phyloP scores from a whole-genome alignment of 1,140 invertebrate species.

The Drosophila bifasciata region DNA sequence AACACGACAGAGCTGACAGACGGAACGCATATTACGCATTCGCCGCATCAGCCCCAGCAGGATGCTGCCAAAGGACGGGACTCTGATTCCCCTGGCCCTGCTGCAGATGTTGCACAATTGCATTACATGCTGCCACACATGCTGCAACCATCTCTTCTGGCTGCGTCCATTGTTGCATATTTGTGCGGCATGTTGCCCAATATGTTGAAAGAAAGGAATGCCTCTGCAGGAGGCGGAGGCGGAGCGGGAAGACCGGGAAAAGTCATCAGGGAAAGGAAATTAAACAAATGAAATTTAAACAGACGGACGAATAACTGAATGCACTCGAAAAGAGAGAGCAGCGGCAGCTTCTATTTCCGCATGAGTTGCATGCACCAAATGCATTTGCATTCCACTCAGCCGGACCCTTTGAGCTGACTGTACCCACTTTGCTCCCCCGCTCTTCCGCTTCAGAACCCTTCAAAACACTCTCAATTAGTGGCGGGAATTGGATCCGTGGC shows the following conservation, averaged over 20 bases:
- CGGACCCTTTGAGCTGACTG: constrained; percentile 17
- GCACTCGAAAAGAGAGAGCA: constrained; percentile 17
- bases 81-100: constrained; percentile 34
- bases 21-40: constrained; percentile 57
- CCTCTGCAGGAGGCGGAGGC: not conserved
- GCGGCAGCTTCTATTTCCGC: constrained; percentile 14
- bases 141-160: constrained; percentile 6
- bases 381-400: constrained; percentile 35
- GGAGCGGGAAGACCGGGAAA: too few relatives aligned
- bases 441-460: constrained; percentile 27
- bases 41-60: constrained; percentile 44
- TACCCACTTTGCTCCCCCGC: not conserved
- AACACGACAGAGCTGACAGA: constrained; percentile 36
- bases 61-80: constrained; percentile 11
- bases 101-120: constrained; percentile 78
- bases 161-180: constrained; percentile 45
- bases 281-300: constrained; percentile 65
- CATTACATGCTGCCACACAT: constrained; percentile 69
- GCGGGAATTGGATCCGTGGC: not conserved
- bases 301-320: not conserved
- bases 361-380: constrained; percentile 16
- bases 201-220: constrained; percentile 49
- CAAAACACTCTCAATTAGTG: constrained; percentile 43
- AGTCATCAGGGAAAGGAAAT: constrained; percentile 35
- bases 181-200: constrained; percentile 66